Base-by-base conservation (phyloP, 1,140 invertebrate genomes). In the Lethrus apterus region DNA sequence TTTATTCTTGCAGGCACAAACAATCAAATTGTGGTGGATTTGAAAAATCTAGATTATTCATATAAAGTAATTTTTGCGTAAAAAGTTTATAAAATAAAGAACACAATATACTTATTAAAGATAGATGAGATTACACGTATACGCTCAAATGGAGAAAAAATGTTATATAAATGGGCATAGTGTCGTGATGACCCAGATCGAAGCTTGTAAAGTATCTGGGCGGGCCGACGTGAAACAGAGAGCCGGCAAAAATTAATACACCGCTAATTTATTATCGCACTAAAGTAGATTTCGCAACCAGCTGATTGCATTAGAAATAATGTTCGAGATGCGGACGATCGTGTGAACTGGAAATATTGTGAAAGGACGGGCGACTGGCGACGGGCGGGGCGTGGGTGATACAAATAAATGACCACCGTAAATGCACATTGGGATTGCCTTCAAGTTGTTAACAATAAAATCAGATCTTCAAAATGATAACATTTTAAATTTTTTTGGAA, bases 171-270 rank as follows among this genome's bases (percentile, higher is more conserved):
- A 38, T 38, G 35, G 35, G 35, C 35, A 38, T 30, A 36, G 32
- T 56, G 54, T 56, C 54, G 51, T 56, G 54, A 52, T 57, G 55
- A 57, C 55, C 55, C 54, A 57, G 52, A 50, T 57, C 44, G 30
- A 23, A 40, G 43, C 38, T 24, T 19, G 51, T 14, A 33, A 44
- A 56, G 33, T 47, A 44, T 20, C 48, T 56, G 54, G 54, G 54
- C 51, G 54, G 54, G 46, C 36, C 51, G 30, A 24, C 46, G 23
- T 26, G 36, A 40, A 48, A 21, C 30, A 35, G 26, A 53, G 43
- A 41, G 36, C 34, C 40, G 33, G 35, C 35, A 56, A 56, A 56
- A 56, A 53, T 53, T 53, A 50, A 53, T 56, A 53, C 48, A 34
- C 19, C 43, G 40, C 48, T 56, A 53, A 56, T 56, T 56, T 56